phyloP scores from a whole-genome alignment of 2,113 vertebrate genomes.

The Heptranchias perlo region DNA sequence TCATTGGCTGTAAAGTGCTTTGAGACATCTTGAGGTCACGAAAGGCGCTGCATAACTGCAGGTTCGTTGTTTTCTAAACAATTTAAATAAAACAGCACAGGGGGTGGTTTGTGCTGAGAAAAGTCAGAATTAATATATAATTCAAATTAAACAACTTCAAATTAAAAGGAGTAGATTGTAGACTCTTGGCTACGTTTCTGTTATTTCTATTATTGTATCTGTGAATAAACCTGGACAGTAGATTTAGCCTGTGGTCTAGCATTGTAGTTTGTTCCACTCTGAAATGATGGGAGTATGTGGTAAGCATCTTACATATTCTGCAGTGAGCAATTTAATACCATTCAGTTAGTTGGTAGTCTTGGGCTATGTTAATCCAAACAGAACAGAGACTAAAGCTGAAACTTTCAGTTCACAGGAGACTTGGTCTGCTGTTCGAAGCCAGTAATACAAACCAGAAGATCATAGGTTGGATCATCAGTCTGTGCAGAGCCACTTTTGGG shows the following conservation, averaged over 20 bases:
- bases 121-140: not conserved
- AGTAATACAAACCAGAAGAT: not conserved
- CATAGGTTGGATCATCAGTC: not conserved
- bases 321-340: not conserved
- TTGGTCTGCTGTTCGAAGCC: not conserved
- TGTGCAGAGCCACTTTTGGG: not conserved
- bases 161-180: not conserved
- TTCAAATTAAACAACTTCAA: not conserved
- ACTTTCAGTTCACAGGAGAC: not conserved
- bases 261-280: not conserved
- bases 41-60: not conserved
- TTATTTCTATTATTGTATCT: not conserved
- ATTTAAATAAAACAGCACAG: not conserved
- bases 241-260: not conserved
- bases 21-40: too few species aligned
- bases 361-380: not conserved
- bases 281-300: not conserved
- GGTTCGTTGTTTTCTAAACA: not conserved
- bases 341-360: not conserved
- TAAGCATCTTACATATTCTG: not conserved
- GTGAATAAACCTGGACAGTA: not conserved
- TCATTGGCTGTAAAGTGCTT: too few species aligned
- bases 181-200: not conserved
- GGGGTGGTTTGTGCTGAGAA: not conserved
- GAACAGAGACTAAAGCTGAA: not conserved